Base-by-base conservation (phyloP, 2,888 invertebrate species). In the Hoplodrina ambigua region DNA sequence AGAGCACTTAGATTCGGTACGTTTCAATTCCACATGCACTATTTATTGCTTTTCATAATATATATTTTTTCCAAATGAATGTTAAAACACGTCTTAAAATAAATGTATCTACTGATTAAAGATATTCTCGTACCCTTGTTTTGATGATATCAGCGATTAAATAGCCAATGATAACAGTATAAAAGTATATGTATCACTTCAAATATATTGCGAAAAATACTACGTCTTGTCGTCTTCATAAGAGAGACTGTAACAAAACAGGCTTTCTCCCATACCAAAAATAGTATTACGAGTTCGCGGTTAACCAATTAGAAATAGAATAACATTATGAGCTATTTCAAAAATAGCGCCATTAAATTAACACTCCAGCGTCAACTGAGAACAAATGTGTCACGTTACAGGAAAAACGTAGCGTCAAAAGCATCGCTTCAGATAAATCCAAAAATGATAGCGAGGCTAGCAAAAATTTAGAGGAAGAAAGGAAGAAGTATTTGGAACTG, bases 391-490 rank as follows among this genome's bases (percentile, higher is more conserved):
- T 67, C 54, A 61, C 46, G 60, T 41, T 75, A 37, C 90, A 96
- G 96, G 96, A 96, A 86, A 96, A 94, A 86, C 92, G 94, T 71
- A 96, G 96, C 78, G 94, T 95, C 25, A 96, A 92, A 85, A 96
- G 96, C 78, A 90, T 89, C 25, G 87, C 94, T 15, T 95, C 94
- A 19, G 96, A 96, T 82, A 96, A 92, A 79, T 91, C 92, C 72
- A 96, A 93, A 88, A 89, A 89, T 84, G 96, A 96, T 69, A 94
- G 96, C 52, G 97, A 98, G 86, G 92, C 97, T 17, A 97, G 96
- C 72, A 97, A 97, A 87, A 96, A 97, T 76, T 91, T 98, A 76
- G 97, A 98, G 75, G 97, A 97, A 81, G 98, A 98, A 89, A 97
- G 97, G 86, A 97, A 97, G 91, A 96, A 97, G 83, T 96, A 97